Conservation (phyloP, 1,140 invertebrate genomes). For the Trichogramma pretiosum region DNA sequence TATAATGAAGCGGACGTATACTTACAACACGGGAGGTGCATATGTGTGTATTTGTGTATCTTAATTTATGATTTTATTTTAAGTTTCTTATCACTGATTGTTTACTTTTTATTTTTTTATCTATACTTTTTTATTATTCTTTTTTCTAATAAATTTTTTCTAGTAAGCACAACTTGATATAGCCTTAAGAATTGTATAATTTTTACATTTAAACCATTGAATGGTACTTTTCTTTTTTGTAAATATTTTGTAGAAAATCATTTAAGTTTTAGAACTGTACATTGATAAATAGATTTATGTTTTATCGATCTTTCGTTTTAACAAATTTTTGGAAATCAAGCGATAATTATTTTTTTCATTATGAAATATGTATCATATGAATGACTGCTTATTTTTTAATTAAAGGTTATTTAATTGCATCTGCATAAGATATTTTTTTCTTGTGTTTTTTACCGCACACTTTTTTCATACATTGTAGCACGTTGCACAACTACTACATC, state of each 20-base stretch:
- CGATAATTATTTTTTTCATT: slow-evolving; percentile 8
- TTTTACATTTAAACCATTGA: slow-evolving; percentile 9
- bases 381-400: slow-evolving; percentile 15
- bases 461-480: slow-evolving; percentile 7
- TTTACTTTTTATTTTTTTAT: neutral
- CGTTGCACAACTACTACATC: slow-evolving; percentile 12
- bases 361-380: slow-evolving; percentile 7
- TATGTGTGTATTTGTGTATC: slow-evolving; percentile 10
- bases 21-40: slow-evolving; percentile 15
- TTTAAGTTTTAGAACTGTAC: too few species aligned
- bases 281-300: slow-evolving; percentile 4
- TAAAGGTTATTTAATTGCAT: slow-evolving; percentile 12
- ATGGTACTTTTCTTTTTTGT: slow-evolving; percentile 9
- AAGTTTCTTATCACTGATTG: too few species aligned
- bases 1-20: slow-evolving; percentile 11
- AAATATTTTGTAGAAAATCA: slow-evolving; percentile 7
- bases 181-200: slow-evolving; percentile 11
- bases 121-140: neutral
- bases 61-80: too few species aligned
- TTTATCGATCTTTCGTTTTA: neutral
- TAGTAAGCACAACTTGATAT: neutral
- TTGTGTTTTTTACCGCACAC: slow-evolving; percentile 12
- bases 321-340: slow-evolving; percentile 4
- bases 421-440: slow-evolving; percentile 9
- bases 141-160: neutral